Evolutionary conservation across 2,113 vertebrate genomes (phyloP).

Genomic region (Rhodinocichla rosea): DNA sequence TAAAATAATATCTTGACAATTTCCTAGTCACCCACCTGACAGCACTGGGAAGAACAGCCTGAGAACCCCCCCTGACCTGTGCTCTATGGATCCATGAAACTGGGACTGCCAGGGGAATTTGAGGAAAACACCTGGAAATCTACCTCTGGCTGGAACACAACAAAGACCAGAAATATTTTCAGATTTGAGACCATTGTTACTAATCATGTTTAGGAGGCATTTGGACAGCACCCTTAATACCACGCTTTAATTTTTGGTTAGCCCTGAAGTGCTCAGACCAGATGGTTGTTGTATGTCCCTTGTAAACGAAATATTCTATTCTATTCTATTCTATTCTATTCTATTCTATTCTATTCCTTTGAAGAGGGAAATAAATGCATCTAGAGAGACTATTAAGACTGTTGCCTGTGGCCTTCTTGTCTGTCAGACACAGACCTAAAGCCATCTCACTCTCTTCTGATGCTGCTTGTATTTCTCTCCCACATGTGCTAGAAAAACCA

Average conservation of each 20-base stretch:
- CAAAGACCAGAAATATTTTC: background rate
- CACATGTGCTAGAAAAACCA: accelerated
- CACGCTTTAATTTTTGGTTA: background rate
- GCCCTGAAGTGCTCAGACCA: background rate
- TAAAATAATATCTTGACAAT: background rate
- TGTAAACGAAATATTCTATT: background rate
- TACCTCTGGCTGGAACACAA: background rate
- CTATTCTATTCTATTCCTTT: background rate
- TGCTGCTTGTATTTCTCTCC: background rate
- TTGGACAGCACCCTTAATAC: background rate
- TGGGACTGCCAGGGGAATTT: background rate
- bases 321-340: background rate
- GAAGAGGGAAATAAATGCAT: background rate
- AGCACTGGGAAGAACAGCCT: background rate
- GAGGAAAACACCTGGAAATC: background rate
- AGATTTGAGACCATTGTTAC: background rate
- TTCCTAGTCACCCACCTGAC: background rate
- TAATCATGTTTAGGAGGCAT: background rate
- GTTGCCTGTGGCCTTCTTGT: background rate
- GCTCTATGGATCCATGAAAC: background rate
- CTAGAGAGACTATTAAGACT: background rate
- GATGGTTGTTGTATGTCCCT: background rate
- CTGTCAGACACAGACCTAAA: background rate
- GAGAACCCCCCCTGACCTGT: background rate
- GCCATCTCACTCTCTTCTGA: background rate